Conservation (phyloP, 2,797 vertebrate species). For the Muraenolepis orangiensis region DNA sequence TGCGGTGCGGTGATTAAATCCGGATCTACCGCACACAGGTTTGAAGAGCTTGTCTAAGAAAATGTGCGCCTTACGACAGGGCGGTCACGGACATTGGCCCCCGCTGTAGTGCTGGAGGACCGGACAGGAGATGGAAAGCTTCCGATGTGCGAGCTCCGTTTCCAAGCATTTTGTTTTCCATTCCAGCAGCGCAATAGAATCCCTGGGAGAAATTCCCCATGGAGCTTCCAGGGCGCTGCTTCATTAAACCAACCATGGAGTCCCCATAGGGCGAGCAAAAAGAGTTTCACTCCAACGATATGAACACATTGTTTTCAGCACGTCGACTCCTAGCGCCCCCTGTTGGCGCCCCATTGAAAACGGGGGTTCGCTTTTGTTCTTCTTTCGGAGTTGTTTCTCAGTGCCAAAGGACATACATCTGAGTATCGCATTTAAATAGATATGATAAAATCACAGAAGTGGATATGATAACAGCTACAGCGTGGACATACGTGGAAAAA, state of each 20-base stretch:
- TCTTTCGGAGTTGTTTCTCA: too few relatives aligned
- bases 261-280: slow-evolving; percentile 1
- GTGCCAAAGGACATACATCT: neutral
- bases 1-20: slow-evolving; percentile 34
- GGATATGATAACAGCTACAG: neutral
- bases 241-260: neutral
- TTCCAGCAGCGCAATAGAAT: neutral
- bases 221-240: neutral
- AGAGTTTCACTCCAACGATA: slow-evolving; percentile 25
- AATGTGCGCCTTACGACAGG: neutral
- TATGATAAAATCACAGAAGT: too few relatives aligned
- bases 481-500: neutral
- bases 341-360: neutral
- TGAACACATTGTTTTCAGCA: neutral
- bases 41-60: neutral
- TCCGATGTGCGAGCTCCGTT: neutral
- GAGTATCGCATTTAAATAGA: neutral
- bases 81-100: too few relatives aligned
- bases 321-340: too few relatives aligned
- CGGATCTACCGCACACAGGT: neutral
- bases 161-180: neutral
- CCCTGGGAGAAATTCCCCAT: neutral
- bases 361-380: neutral
- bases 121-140: neutral
- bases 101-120: neutral